Evolutionary conservation across 2,797 vertebrate genomes (phyloP), one percentile per base, ranked within the genome.

Genomic region (Sebastolobus alascanus): DNA sequence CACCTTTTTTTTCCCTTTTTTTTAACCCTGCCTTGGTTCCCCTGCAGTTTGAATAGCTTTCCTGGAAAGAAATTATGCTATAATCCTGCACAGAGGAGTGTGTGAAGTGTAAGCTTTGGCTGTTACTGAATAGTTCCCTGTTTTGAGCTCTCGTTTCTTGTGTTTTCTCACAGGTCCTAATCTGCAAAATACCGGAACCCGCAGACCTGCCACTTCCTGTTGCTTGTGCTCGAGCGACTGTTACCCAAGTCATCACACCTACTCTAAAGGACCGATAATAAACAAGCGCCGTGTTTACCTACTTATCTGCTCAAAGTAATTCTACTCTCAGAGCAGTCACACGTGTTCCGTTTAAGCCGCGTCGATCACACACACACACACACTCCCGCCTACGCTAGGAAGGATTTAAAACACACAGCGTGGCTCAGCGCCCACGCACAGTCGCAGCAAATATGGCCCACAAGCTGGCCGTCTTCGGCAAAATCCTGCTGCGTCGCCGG

Each of bases 401-500:
- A 58, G 85, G 54, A 70, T 85, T 85, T 79, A 79, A 87, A 85
- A 75, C 79, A 75, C 85, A 38, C 16, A 75, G 82, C 65, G 75
- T 68, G 74, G 18, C 87, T 38, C 67, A 68, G 73, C 74, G 2
- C 87, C 80, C 92, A 88, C 88, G 38, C 87, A 71, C 65, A 71
- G 2, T 85, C 85, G 43, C 87, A 87, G 82, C 76, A 84, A 93
- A 89, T 22, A 96, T 96, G 95, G 79, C 86, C 59, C 86, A 66
- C 71, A 88, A 90, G 86, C 83, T 96, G 68, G 82, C 90, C 35
- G 87, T 66, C 6, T 84, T 98, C 35, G 97, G 97, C 74, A 96
- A 93, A 79, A 95, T 82, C 75, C 93, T 99, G 84, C 93, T 99
- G 78, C 97, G 98, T 12, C 97, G 97, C 63, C 96, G 98, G 0